phyloP scores from a whole-genome alignment of 2,888 invertebrate species.

The Tetranychus truncatus region DNA sequence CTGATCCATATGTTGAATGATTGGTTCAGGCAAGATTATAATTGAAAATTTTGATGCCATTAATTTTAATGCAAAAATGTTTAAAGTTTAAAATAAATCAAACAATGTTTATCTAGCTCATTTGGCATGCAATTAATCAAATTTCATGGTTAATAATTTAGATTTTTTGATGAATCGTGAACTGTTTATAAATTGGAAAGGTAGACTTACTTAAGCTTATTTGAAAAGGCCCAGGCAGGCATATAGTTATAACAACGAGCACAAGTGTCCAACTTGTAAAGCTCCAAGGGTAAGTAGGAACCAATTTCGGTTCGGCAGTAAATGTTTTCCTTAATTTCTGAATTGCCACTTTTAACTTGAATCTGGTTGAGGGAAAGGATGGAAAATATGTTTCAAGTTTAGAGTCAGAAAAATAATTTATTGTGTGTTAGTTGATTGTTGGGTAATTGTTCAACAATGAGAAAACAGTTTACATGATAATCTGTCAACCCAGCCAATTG shows the following conservation, averaged over 20 bases:
- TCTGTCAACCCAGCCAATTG: too few relatives aligned
- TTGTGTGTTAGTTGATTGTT: too few relatives aligned
- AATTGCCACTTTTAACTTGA: background rate
- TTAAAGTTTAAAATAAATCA: background rate
- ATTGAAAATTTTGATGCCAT: background rate
- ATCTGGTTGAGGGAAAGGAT: background rate
- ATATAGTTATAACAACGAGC: conserved; percentile 28
- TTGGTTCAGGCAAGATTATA: too few relatives aligned
- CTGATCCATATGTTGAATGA: too few relatives aligned
- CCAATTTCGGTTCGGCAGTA: conserved; percentile 24
- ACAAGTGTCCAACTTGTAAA: conserved; percentile 28
- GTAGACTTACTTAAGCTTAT: conserved; percentile 16
- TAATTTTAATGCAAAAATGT: background rate
- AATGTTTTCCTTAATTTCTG: background rate
- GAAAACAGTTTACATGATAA: too few relatives aligned
- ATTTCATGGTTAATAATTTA: background rate
- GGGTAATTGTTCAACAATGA: too few relatives aligned
- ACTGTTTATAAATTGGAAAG: background rate
- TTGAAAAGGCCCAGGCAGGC: conserved; percentile 23
- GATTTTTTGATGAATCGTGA: background rate
- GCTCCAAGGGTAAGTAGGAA: conserved; percentile 19
- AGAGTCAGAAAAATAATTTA: background rate
- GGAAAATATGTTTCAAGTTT: background rate
- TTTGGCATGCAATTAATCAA: too few relatives aligned
- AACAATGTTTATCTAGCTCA: too few relatives aligned